Evolutionary conservation across 2,113 vertebrate genomes (phyloP), one percentile per base, ranked within the genome.

Genomic region (Lethenteron reissneri): DNA sequence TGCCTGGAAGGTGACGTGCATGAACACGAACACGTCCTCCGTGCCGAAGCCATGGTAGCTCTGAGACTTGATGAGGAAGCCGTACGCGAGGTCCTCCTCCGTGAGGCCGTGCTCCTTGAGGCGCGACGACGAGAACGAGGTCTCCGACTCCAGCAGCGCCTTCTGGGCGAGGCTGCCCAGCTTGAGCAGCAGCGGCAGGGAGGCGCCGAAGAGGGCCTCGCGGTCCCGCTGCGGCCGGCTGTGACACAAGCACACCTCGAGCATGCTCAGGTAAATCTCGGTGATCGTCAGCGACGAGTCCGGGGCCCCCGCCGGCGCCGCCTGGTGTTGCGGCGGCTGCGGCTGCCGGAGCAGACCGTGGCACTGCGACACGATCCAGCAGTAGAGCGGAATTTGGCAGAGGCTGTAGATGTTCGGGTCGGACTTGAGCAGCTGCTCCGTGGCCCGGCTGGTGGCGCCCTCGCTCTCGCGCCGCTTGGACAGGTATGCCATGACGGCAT

Each of bases 301-400:
- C 3, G 78, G 76, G 1, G 77, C 79, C 57, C n/a, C 62, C 57
- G 80, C 78, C 9, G 86, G 76, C 57, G 88, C 78, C 72, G 88
- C 84, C 71, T 77, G 25, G 25, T 41, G 25, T 6, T 41, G 25
- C 25, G 15, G 11, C 25, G 25, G 21, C 15, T 68, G n/a, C 62
- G 11, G 62, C 62, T 68, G 62, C 7, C 62, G 11, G 62, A 68
- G n/a, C 15, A 15, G 21, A 21, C 62, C 82, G 72, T 89, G 83
- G 74, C 88, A 89, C 71, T 80, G 82, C 57, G 86, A 88, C 56
- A 89, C 85, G 70, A 88, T 89, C 86, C 87, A 90, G 8, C 83
- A 86, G 76, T 88, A 82, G 56, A 90, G 86, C 0, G 87, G 87
- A 59, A 84, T 84, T 57, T 87, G 86, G 69, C 87, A 90, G 13